phyloP scores from a whole-genome alignment of 2,113 vertebrate genomes.

The Eurystomus gularis region DNA sequence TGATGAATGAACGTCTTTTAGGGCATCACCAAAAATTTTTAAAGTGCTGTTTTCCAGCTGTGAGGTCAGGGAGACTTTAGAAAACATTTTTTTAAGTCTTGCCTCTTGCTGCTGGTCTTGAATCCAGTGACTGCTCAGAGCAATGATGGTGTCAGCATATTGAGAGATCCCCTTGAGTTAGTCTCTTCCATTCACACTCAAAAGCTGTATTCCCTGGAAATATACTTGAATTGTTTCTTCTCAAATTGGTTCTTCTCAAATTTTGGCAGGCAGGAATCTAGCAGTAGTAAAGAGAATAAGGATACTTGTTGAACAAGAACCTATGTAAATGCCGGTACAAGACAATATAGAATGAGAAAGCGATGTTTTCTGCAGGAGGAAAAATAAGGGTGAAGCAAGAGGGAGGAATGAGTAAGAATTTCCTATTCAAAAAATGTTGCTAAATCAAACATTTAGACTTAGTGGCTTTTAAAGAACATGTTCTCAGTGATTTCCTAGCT shows the following conservation, averaged over 20 bases:
- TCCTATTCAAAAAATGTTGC: neutral
- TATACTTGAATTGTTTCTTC: no score
- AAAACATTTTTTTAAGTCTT: neutral
- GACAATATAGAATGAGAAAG: neutral
- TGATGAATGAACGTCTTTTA: neutral
- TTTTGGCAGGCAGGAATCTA: neutral
- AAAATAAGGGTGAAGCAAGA: neutral
- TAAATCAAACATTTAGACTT: neutral
- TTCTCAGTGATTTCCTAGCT: neutral
- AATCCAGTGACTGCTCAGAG: neutral
- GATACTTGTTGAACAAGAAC: neutral
- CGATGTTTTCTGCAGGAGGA: neutral
- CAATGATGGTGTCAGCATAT: neutral
- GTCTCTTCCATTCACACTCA: neutral
- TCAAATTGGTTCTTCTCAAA: no score
- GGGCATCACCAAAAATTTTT: neutral
- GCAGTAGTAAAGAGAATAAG: neutral
- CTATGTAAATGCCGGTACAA: neutral
- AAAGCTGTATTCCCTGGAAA: neutral
- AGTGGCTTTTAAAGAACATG: neutral
- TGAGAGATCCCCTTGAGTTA: neutral
- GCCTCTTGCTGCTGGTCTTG: neutral
- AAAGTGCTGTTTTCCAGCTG: neutral
- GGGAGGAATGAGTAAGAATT: neutral
- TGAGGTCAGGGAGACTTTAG: neutral